These are phyloP conservation scores for Sinopyrophorus schimmeli DNA, from an alignment of 2,888 invertebrate genomes.

Conservation along the genomic window DNA sequence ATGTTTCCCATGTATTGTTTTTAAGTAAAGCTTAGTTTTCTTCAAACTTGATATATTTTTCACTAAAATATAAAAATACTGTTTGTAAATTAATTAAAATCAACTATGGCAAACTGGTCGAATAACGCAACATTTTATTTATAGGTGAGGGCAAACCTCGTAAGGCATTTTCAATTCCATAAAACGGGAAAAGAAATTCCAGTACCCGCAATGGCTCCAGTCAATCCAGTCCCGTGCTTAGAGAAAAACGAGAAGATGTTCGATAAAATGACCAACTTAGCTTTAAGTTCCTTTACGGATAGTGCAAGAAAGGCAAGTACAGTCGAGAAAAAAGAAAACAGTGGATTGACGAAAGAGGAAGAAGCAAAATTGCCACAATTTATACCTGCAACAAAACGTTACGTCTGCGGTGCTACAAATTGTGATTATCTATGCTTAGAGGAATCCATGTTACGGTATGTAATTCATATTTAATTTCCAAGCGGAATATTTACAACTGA, in stretches of 20 bases:
- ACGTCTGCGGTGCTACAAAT: slow-evolving; percentile 70
- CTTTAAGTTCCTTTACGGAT: slow-evolving; percentile 64
- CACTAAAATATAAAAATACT: too few relatives aligned
- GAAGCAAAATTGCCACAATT: slow-evolving; percentile 27
- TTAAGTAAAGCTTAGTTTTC: too few relatives aligned
- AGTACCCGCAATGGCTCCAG: slow-evolving; percentile 68
- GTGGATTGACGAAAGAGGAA: slow-evolving; percentile 17
- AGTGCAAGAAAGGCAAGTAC: slow-evolving; percentile 51
- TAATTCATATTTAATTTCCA: not conserved
- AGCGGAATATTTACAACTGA: not conserved
- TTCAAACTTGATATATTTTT: too few relatives aligned
- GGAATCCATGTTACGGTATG: slow-evolving; percentile 63
- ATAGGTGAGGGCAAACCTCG: slow-evolving; percentile 68
- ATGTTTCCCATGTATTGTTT: too few relatives aligned
- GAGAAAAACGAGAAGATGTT: slow-evolving; percentile 79
- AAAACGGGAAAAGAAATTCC: slow-evolving; percentile 62
- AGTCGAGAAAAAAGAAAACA: slow-evolving; percentile 35
- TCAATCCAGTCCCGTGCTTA: slow-evolving; percentile 81
- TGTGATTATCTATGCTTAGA: slow-evolving; percentile 74
- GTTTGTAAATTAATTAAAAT: too few relatives aligned
- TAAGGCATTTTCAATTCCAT: slow-evolving; percentile 71
- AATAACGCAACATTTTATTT: too few relatives aligned
- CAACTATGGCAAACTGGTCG: too few relatives aligned
- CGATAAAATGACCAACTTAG: slow-evolving; percentile 83
- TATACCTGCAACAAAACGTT: slow-evolving; percentile 45